These are phyloP conservation scores for Centruroides vittatus DNA, from an alignment of 1,140 invertebrate species.

Conservation along the genomic window DNA sequence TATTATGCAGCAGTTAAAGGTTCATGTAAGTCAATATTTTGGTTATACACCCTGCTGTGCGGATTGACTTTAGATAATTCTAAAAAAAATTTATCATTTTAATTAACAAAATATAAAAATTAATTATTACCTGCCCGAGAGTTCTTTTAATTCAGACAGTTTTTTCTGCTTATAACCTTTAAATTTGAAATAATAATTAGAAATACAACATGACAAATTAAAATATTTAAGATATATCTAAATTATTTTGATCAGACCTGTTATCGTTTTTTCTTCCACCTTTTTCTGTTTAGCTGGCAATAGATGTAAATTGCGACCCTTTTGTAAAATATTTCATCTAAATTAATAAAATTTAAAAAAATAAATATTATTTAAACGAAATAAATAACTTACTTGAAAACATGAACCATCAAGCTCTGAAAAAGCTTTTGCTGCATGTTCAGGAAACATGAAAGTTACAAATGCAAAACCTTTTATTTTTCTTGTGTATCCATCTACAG, in stretches of 20 bases:
- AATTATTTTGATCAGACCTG: too few species aligned
- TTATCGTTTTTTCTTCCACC: constrained; percentile 2
- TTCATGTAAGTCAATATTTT: too few species aligned
- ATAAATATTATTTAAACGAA: too few species aligned
- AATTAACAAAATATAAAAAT: not conserved
- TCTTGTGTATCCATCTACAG: constrained; percentile 68
- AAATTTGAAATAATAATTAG: too few species aligned
- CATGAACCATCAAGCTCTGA: constrained; percentile 71
- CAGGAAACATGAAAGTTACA: constrained; percentile 85
- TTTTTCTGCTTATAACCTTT: constrained; percentile 68
- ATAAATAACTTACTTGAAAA: constrained; percentile 42
- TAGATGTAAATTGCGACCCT: constrained; percentile 83
- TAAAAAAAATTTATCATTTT: too few species aligned
- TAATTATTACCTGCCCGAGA: constrained; percentile 29
- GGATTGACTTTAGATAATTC: too few species aligned
- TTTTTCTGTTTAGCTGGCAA: constrained; percentile 62
- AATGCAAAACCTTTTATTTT: constrained; percentile 88
- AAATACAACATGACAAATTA: too few species aligned
- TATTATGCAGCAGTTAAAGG: too few species aligned
- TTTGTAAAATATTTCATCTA: too few species aligned
- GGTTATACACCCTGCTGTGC: too few species aligned
- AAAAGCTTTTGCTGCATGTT: constrained; percentile 84
- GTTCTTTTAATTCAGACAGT: constrained; percentile 56
- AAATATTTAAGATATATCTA: too few species aligned
- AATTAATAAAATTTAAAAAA: too few species aligned